These are phyloP conservation scores for Tenthredo notha DNA, from an alignment of 2,888 invertebrate species.

Conservation along the genomic window DNA sequence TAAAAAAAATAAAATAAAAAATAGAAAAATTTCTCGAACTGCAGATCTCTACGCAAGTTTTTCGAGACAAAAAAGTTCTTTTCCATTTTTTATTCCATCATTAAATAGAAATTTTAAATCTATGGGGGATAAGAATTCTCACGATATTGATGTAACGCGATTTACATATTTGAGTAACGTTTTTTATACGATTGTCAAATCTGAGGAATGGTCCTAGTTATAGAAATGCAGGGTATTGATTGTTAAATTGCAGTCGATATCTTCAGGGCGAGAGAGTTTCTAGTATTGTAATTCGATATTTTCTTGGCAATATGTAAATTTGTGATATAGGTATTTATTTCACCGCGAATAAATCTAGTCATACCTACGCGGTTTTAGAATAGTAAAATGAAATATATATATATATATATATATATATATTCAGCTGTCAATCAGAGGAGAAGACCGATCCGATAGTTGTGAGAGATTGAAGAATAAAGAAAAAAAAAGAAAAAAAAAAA, in stretches of 20 bases:
- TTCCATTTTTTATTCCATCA: no score
- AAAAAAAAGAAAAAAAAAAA: background rate
- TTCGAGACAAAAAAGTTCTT: no score
- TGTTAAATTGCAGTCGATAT: conserved; percentile 25
- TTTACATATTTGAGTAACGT: conserved; percentile 13
- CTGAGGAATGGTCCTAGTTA: background rate
- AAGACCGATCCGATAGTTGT: background rate
- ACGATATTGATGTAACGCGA: background rate
- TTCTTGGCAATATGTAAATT: conserved; percentile 34
- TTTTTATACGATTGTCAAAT: background rate
- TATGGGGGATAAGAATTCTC: conserved; percentile 7
- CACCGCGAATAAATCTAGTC: background rate
- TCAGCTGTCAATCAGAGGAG: conserved; percentile 45
- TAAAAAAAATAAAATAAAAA: no score
- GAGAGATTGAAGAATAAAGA: background rate
- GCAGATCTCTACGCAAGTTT: no score
- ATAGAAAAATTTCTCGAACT: no score
- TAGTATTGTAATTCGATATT: conserved; percentile 49
- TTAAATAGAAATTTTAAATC: background rate
- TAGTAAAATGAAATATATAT: no score
- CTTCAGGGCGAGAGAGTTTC: background rate
- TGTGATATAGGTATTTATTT: background rate
- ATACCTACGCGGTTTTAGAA: background rate
- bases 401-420: background rate
- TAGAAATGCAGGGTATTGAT: background rate